Evolutionary conservation across 2,797 vertebrate genomes (phyloP), one percentile per base, ranked within the genome.

Genomic region (Tenualosa thibaudeaui): DNA sequence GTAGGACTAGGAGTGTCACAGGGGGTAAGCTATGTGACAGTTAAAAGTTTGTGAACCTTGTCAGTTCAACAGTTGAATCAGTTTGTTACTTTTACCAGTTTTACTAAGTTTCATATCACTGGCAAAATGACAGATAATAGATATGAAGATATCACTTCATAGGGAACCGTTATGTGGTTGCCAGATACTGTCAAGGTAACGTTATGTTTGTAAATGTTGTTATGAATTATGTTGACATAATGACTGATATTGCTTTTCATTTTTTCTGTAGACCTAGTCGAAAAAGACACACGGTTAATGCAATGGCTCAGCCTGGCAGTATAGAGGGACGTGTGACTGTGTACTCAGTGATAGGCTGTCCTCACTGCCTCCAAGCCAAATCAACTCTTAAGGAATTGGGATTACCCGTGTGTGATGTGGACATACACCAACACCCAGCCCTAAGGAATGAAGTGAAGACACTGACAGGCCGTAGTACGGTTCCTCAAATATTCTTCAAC

Each of bases 401-500:
- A 24, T 83, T 96, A 0, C 93, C 93, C 0, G 88, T 95, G 5
- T 90, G 85, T 84, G 94, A 95, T 0, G 92, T 96, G 82, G 93
- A 96, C 46, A 7, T 96, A 22, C 93, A 91, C 24, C 86, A 83
- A 26, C 92, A 96, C 86, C 88, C 91, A 0, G 92, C 92, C 87
- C 88, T 96, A 2, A 89, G 90, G 86, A 85, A 84, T 31, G 88
- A 83, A 22, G 87, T 96, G 89, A 92, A 93, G 90, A 88, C 93
- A 81, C 90, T 95, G 83, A 94, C 94, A 0, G 95, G 94, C 50
- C 90, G 91, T 83, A 91, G 86, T 88, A 91, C 94, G 0, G 93
- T 95, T 51, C 95, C 96, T 24, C 95, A 96, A 88, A 95, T 96
- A 88, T 96, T 95, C 90, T 96, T 96, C 81, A 96, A 96, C 90